These are phyloP conservation scores for Pygoscelis antarcticus DNA, from an alignment of 2,113 vertebrate species.

Conservation along the genomic window DNA sequence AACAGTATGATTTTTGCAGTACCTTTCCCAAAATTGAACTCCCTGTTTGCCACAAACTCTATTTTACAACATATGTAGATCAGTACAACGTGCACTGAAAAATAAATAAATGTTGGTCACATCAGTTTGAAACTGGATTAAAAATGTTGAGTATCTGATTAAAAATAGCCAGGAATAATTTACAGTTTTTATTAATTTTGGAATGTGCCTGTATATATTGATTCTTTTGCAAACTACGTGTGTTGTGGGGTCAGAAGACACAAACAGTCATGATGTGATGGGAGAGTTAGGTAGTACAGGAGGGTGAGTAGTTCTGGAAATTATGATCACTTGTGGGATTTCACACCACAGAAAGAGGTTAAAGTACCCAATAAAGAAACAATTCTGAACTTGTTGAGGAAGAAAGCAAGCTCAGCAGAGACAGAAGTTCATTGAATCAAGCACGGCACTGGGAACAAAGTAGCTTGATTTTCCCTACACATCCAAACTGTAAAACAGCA, in stretches of 20 bases:
- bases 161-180: not conserved
- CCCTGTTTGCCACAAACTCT: not conserved
- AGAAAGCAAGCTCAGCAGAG: not conserved
- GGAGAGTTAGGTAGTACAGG: not conserved
- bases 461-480: not conserved
- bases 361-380: not conserved
- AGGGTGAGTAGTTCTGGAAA: not conserved
- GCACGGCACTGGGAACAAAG: not conserved
- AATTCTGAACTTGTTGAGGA: not conserved
- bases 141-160: not conserved
- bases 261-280: not conserved
- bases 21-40: not conserved
- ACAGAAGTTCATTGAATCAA: not conserved
- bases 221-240: not conserved
- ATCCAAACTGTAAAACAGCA: not conserved
- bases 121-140: not conserved
- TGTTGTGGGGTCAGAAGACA: not conserved
- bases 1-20: not conserved
- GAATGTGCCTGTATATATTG: not conserved
- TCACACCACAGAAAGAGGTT: not conserved
- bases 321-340: not conserved
- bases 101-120: not conserved
- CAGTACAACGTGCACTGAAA: not conserved
- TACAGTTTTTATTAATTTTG: not conserved
- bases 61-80: not conserved